A percentile compares a stretch with the other conserved stretches of the same genome.
These are phyloP conservation scores for Anhinga rufa DNA, from an alignment of 2,113 vertebrate species.

Conservation along the genomic window DNA sequence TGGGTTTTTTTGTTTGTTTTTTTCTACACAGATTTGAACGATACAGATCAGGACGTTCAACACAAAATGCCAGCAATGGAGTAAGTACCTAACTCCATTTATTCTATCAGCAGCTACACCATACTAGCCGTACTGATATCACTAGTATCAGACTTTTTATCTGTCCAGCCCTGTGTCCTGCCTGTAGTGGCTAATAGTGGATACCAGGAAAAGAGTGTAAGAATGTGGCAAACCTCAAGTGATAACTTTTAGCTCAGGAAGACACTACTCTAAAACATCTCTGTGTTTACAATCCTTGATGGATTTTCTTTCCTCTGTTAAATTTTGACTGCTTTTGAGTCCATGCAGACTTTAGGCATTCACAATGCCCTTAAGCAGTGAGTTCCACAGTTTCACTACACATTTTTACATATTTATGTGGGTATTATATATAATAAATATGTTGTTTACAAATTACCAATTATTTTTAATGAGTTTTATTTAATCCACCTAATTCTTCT, in stretches of 20 bases:
- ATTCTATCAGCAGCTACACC: background rate
- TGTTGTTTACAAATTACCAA: background rate
- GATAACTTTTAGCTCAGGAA: background rate
- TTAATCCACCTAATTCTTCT: background rate
- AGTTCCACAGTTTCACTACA: background rate
- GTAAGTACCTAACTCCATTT: conserved; percentile 73
- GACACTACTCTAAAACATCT: background rate
- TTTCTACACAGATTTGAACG: conserved; percentile 83
- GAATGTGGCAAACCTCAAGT: background rate
- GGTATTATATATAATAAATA: background rate
- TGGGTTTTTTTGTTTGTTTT: background rate
- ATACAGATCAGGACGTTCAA: conserved; percentile 84
- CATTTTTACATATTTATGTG: background rate
- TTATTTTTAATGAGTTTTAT: background rate
- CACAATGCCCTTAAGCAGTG: background rate
- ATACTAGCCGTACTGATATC: rapidly evolving
- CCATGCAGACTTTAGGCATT: background rate
- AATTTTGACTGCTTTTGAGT: conserved; percentile 2
- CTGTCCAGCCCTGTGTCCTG: background rate
- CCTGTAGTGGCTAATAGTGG: background rate
- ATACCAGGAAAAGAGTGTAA: background rate
- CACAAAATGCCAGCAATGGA: conserved; percentile 88
- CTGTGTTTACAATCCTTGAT: background rate
- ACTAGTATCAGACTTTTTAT: background rate
- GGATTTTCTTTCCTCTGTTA: background rate